Base-by-base conservation (phyloP, 2,888 invertebrate species). In the Scrobipalpa atriplicella region DNA sequence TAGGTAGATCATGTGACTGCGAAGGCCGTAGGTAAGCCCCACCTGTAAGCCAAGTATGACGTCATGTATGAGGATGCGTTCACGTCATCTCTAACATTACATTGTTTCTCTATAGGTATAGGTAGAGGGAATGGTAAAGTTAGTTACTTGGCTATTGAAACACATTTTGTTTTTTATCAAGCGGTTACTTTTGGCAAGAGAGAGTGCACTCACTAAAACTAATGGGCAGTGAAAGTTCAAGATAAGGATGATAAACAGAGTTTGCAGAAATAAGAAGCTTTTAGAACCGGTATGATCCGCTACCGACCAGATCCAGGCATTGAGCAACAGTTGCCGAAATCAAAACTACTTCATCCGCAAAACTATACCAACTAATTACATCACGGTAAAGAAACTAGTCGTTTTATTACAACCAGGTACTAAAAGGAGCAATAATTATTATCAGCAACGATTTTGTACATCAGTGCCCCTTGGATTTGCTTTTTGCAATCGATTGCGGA, bases 1-100 rank as follows among this genome's bases (percentile, higher is more conserved):
- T 41, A 67, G 29, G 5, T 88, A 67, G 29, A 29, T 88, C 86
- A 86, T 84, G 82, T 86, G 87, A 86, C 82, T 83, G 69, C 69
- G 84, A 85, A 86, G 86, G 86, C 73, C 82, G 75, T 41, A n/a
- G n/a, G n/a, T n/a, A 67, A 68, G 67, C 18, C 18, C 19, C 60
- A 39, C 60, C 60, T 11, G 47, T 16, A 47, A n/a, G 5, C n/a
- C 47, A n/a, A 16, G 5, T 13, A 36, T 39, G 36, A 60, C 60
- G 60, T 60, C 60, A 58, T 11, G 36, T 36, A 60, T 18, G 21
- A 21, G 21, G 54, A 56, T 56, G 54, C 21, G 54, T 13, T 56
- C 54, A 21, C 54, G 21, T 56, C 54, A 56, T 56, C 21, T 2
- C 21, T 56, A 21, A 9, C 29, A 21, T 56, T 56, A 11, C 21